Conservation (phyloP, 2,797 vertebrate species). For the Cyclopterus lumpus region DNA sequence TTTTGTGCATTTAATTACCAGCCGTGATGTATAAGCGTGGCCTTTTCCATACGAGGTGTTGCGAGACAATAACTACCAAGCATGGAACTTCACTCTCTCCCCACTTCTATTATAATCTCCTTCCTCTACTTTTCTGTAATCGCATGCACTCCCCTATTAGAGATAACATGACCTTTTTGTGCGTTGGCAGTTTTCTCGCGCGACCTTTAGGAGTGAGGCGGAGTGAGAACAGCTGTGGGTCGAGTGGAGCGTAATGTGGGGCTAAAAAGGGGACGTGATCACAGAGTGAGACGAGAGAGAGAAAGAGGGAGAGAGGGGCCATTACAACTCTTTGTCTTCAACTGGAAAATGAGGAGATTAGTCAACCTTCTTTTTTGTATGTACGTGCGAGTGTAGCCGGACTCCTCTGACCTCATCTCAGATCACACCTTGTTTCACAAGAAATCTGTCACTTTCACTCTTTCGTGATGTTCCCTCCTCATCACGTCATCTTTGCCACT, state of each 20-base stretch:
- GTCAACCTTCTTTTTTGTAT: slow-evolving; percentile 75
- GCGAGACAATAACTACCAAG: neutral
- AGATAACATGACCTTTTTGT: slow-evolving; percentile 82
- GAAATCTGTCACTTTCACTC: slow-evolving; percentile 68
- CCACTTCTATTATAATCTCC: slow-evolving; percentile 45
- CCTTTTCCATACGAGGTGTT: slow-evolving; percentile 16
- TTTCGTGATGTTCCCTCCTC: slow-evolving; percentile 48
- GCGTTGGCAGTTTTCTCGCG: slow-evolving; percentile 78
- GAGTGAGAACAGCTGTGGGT: slow-evolving; percentile 74
- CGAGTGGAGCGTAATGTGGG: slow-evolving; percentile 74
- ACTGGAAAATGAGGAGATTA: slow-evolving; percentile 78
- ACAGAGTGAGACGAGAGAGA: slow-evolving; percentile 46
- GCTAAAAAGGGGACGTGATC: slow-evolving; percentile 72
- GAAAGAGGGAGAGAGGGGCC: too few relatives aligned
- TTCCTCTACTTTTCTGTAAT: slow-evolving; percentile 65
- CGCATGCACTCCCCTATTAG: slow-evolving; percentile 69
- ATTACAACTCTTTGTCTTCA: slow-evolving; percentile 69
- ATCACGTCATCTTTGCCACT: slow-evolving; percentile 40
- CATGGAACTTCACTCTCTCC: slow-evolving; percentile 9
- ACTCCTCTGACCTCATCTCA: slow-evolving; percentile 57
- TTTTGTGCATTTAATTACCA: slow-evolving; percentile 2
- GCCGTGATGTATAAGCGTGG: neutral
- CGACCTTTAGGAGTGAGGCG: slow-evolving; percentile 79
- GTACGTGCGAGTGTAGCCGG: slow-evolving; percentile 55
- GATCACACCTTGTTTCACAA: slow-evolving; percentile 63